phyloP scores from a whole-genome alignment of 30 jellyfish, hydroid and myxozoan genomes.

The Morbakka virulenta region DNA sequence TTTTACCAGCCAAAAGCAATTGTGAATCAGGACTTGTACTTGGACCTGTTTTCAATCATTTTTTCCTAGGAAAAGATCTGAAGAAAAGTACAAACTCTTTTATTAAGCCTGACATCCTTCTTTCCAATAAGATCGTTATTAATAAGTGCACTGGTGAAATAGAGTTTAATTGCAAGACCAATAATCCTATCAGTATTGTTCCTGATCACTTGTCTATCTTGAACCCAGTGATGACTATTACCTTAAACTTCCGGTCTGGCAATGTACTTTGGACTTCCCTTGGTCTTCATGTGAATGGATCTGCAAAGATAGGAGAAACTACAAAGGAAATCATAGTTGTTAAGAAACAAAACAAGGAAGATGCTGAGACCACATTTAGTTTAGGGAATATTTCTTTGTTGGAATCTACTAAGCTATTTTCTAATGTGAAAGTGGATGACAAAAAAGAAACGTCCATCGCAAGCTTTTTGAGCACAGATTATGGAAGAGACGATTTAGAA shows the following conservation, averaged over 20 bases:
- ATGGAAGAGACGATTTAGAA: too few species aligned
- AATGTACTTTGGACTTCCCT: constrained; percentile 54
- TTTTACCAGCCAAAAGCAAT: constrained; percentile 42
- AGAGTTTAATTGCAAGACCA: constrained; percentile 29
- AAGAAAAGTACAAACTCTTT: constrained; percentile 49
- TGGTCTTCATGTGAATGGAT: constrained; percentile 13
- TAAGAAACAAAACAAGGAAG: constrained; percentile 35
- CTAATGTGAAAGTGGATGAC: constrained; percentile 15
- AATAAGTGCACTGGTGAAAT: constrained; percentile 48
- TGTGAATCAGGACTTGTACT: constrained; percentile 48
- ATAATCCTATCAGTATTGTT: constrained; percentile 36
- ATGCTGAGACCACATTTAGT: constrained; percentile 34
- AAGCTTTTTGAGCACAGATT: too few species aligned
- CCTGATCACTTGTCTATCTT: constrained; percentile 58
- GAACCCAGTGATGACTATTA: constrained; percentile 24
- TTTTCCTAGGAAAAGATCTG: constrained; percentile 41
- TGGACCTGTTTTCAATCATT: constrained; percentile 45
- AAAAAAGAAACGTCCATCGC: too few species aligned
- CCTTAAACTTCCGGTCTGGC: constrained; percentile 43
- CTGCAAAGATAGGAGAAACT: constrained; percentile 22
- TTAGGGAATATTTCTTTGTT: constrained; percentile 29
- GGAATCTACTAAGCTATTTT: constrained; percentile 2
- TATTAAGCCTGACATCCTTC: constrained; percentile 50
- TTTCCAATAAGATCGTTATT: constrained; percentile 20
- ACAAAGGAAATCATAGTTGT: constrained; percentile 19